A percentile compares a stretch with the other conserved stretches of the same genome.
These are phyloP conservation scores for Pteronura brasiliensis DNA, from an alignment of 2,113 vertebrate genomes.

Conservation along the genomic window DNA sequence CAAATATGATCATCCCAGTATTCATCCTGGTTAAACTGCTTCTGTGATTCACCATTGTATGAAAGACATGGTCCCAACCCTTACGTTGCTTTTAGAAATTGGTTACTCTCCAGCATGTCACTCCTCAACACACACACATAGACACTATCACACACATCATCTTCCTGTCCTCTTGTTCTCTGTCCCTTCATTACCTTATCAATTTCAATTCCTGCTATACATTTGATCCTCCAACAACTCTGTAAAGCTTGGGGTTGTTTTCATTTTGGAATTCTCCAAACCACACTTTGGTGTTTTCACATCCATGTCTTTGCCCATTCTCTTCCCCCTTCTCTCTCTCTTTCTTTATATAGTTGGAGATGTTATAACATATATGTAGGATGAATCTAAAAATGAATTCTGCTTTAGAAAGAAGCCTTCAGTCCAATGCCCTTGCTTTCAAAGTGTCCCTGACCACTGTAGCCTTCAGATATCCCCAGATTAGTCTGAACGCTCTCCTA, in stretches of 20 bases:
- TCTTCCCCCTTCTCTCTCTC: background rate
- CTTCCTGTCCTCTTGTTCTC: background rate
- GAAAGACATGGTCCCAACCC: background rate
- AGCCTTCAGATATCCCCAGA: background rate
- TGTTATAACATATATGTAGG: background rate
- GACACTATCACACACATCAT: background rate
- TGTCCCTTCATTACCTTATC: background rate
- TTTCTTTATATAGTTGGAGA: background rate
- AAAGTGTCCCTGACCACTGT: background rate
- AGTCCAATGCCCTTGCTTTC: background rate
- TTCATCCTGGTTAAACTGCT: background rate
- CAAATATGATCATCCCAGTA: background rate
- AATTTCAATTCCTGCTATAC: background rate
- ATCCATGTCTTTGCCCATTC: background rate
- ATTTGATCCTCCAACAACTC: background rate
- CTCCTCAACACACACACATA: too few species aligned
- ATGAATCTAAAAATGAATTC: background rate
- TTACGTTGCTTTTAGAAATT: background rate
- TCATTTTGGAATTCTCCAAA: background rate
- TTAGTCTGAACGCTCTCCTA: background rate
- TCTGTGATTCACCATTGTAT: background rate
- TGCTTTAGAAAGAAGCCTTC: background rate
- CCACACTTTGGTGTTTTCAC: background rate
- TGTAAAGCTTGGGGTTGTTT: background rate
- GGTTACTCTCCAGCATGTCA: background rate